Percentiles rank a stretch among this genome's conserved stretches.
Evolutionary conservation across 2,797 vertebrate genomes (phyloP).

Genomic region (Heliangelus exortis): DNA sequence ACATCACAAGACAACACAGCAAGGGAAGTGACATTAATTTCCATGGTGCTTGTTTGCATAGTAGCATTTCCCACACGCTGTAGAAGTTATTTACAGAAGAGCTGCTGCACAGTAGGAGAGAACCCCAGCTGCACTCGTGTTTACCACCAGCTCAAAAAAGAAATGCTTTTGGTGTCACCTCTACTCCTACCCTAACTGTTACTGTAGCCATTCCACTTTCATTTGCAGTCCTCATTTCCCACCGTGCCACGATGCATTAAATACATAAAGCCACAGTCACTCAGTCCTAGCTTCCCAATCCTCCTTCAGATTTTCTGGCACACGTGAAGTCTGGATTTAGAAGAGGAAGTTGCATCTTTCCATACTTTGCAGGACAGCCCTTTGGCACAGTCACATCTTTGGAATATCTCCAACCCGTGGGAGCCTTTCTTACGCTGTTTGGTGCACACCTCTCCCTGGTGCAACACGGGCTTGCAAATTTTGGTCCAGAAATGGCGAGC

Average conservation of each 20-base stretch:
- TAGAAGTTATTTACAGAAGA: conserved; percentile 78
- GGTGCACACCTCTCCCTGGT: conserved; percentile 95
- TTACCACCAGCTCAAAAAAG: conserved; percentile 46
- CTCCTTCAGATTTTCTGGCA: conserved; percentile 91
- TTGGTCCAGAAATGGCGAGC: conserved; percentile 99
- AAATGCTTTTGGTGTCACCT: conserved; percentile 17
- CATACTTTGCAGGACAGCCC: conserved; percentile 97
- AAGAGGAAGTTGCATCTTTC: conserved; percentile 97
- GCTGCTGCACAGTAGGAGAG: not conserved
- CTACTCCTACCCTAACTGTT: conserved; percentile 8
- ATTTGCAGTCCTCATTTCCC: conserved; percentile 43
- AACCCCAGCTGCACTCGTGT: conserved; percentile 25
- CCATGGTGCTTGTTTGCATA: conserved; percentile 38
- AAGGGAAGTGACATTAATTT: conserved; percentile 54
- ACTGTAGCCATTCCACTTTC: conserved; percentile 16
- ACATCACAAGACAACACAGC: not conserved
- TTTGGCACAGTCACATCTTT: conserved; percentile 97
- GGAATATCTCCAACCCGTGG: conserved; percentile 95
- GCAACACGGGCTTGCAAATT: conserved; percentile 98
- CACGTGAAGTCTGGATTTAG: conserved; percentile 96
- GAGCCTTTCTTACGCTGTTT: conserved; percentile 97
- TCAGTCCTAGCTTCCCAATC: not conserved
- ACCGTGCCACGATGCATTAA: conserved; percentile 59
- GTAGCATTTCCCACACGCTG: conserved; percentile 58
- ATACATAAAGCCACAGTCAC: conserved; percentile 70